Evolutionary conservation across 37 sponge, comb jelly and placozoan genomes (phyloP).

Genomic region (Theonella swinhoei): DNA sequence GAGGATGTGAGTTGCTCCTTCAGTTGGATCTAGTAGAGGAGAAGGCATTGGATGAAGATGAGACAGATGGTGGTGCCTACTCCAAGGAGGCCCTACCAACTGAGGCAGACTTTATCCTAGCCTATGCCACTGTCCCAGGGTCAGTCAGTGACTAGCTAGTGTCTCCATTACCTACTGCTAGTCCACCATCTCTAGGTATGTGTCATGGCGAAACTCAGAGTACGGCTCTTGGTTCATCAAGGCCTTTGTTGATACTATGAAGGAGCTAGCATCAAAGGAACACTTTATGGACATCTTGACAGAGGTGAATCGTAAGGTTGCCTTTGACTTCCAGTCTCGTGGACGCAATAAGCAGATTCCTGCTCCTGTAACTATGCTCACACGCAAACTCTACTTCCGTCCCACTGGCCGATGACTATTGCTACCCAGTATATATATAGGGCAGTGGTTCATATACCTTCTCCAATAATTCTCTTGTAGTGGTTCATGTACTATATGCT

Average conservation of each 20-base stretch:
- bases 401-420: slow-evolving; percentile 25
- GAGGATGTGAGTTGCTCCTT: not conserved
- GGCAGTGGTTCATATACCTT: no score
- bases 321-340: slow-evolving; percentile 71
- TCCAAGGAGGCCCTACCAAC: slow-evolving; percentile 61
- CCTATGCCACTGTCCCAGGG: slow-evolving; percentile 87
- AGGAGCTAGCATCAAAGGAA: slow-evolving; percentile 38
- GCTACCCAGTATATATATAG: no score
- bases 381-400: slow-evolving; percentile 68
- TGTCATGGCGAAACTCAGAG: slow-evolving; percentile 89
- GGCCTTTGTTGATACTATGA: slow-evolving; percentile 71
- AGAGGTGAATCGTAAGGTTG: slow-evolving; percentile 77
- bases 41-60: slow-evolving; percentile 23
- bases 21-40: not conserved
- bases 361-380: slow-evolving; percentile 70
- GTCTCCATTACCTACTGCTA: not conserved
- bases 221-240: slow-evolving; percentile 91
- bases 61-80: slow-evolving; percentile 50
- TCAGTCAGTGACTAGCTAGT: not conserved
- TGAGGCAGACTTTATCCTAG: slow-evolving; percentile 82
- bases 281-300: slow-evolving; percentile 73
- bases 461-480: no score
- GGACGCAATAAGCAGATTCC: slow-evolving; percentile 84
- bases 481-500: no score
- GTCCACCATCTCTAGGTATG: slow-evolving; percentile 33